Base-by-base conservation (phyloP, 2,797 vertebrate species). In the Forpus xanthops region DNA sequence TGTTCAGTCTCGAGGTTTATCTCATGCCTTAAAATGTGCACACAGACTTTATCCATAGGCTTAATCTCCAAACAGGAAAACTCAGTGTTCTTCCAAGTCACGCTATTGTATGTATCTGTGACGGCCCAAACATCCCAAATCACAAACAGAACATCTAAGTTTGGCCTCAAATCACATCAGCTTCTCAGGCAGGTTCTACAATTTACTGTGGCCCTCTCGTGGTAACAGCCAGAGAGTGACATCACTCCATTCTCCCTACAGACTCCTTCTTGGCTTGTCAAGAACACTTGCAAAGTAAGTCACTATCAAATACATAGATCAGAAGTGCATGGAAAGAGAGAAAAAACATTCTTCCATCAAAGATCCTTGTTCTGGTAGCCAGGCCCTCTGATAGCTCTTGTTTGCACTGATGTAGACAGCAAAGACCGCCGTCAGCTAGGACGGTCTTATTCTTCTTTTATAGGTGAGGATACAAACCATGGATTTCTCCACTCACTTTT, bases 161-260 rank as follows among this genome's bases (percentile, higher is more conserved):
- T 61, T 5, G 21, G 6, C 50, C 62, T 83, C 64, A 25, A 15
- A 50, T 42, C 37, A 20, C 3, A 21, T 7, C 52, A 85, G 12
- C 23, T 18, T n/a, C 67, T 56, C 49, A 18, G 23, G 49, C 73
- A 88, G 71, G 74, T 41, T 95, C 70, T 60, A 73, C 86, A 79
- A 92, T 94, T 96, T 65, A 1, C 89, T 92, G 88, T 79, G 83
- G 95, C 93, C 95, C 94, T 68, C 95, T 97, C 81, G 93, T 96
- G 95, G 93, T 87, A 61, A 67, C 67, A 95, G 89, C 71, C 89
- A 53, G 78, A 30, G 79, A 27, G 49, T 58, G 93, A 68, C 81
- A 89, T 8, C 81, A 33, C 5, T 45, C 55, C 62, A 30, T 31
- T 13, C 61, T 39, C 84, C 31, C 80, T 3, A 35, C 42, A 47